phyloP scores from a whole-genome alignment of 2,113 vertebrate species.

The Nyctibius bracteatus region DNA sequence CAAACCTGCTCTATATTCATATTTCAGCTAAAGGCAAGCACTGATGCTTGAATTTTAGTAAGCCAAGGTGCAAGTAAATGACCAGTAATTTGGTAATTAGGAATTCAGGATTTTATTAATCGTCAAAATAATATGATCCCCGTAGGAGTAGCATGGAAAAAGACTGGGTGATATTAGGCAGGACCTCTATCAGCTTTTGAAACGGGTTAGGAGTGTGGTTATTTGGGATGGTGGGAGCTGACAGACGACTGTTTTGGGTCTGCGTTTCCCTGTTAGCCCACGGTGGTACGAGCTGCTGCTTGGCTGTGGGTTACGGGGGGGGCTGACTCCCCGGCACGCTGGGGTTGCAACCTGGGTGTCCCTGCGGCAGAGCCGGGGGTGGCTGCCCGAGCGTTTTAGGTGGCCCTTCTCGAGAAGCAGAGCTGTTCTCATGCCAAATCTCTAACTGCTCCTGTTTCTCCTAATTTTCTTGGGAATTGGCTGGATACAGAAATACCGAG shows the following conservation, averaged over 20 bases:
- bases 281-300: neutral
- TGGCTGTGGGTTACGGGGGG: accelerated
- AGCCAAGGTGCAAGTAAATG: neutral
- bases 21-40: neutral
- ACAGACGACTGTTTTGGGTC: accelerated
- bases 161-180: neutral
- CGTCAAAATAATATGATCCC: neutral
- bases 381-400: neutral
- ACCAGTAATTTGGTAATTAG: neutral
- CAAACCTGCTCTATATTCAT: neutral
- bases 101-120: neutral
- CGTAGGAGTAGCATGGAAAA: neutral
- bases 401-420: neutral
- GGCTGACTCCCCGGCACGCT: neutral
- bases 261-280: neutral
- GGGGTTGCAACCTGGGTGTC: neutral
- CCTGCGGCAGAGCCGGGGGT: accelerated
- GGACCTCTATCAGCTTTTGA: neutral
- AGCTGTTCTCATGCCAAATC: neutral
- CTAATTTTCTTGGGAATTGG: neutral
- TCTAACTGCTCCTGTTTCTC: neutral
- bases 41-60: neutral
- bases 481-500: neutral
- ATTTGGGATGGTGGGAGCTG: neutral
- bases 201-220: neutral